These are phyloP conservation scores for Scomberomorus guttatus DNA, from an alignment of 2,797 vertebrate genomes.

Conservation along the genomic window DNA sequence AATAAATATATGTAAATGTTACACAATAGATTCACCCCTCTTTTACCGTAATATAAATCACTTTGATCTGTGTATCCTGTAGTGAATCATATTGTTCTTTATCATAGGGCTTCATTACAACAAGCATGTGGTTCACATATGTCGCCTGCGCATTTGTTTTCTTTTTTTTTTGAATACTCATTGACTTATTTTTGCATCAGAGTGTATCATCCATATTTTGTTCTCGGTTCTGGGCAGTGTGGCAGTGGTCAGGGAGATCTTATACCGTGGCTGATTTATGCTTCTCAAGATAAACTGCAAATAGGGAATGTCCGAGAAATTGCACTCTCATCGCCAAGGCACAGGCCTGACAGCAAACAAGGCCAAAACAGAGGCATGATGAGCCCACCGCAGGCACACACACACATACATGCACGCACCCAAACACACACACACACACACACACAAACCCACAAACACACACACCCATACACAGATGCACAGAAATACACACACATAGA, in stretches of 20 bases:
- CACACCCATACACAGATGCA: constrained; percentile 22
- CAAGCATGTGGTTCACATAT: constrained; percentile 73
- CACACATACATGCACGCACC: constrained; percentile 5
- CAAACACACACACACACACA: constrained; percentile 28
- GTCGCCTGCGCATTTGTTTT: constrained; percentile 52
- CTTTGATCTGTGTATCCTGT: constrained; percentile 72
- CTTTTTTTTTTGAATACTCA: constrained; percentile 44
- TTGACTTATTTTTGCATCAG: constrained; percentile 55
- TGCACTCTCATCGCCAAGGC: constrained; percentile 72
- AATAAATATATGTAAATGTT: constrained; percentile 81
- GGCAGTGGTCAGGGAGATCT: constrained; percentile 48
- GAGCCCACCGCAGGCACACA: constrained; percentile 54
- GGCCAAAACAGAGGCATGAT: constrained; percentile 69
- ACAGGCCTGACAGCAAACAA: constrained; percentile 74
- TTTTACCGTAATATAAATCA: constrained; percentile 72
- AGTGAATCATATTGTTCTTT: constrained; percentile 73
- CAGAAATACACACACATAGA: constrained; percentile 26
- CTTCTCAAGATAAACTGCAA: constrained; percentile 80
- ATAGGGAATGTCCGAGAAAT: constrained; percentile 80
- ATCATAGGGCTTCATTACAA: constrained; percentile 49
- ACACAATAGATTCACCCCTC: constrained; percentile 69
- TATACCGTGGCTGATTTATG: constrained; percentile 76
- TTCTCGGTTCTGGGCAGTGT: constrained; percentile 9
- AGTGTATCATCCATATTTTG: constrained; percentile 60
- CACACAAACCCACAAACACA: constrained; percentile 18